Percentiles rank a stretch among this genome's conserved stretches.
phyloP scores from a whole-genome alignment of 2,888 invertebrate species.

The Pachydiplax longipennis region DNA sequence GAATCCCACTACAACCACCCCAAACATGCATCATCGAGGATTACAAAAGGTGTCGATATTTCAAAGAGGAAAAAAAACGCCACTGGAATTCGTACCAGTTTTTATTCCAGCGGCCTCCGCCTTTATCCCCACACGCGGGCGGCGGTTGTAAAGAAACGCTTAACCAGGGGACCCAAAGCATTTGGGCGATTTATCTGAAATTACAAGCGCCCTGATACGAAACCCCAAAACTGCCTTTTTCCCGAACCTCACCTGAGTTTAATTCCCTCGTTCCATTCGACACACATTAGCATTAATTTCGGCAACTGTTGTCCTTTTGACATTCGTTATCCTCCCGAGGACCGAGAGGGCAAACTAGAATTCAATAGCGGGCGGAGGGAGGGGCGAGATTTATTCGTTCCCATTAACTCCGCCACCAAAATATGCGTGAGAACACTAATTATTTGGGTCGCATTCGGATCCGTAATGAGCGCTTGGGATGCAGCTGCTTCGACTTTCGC shows the following conservation, averaged over 20 bases:
- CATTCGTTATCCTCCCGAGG: constrained; percentile 4
- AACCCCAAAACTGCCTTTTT: constrained; percentile 4
- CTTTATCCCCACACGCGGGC: background rate
- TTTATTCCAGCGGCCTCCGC: background rate
- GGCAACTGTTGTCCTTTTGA: background rate
- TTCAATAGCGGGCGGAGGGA: constrained; percentile 19
- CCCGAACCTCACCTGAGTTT: constrained; percentile 41
- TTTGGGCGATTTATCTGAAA: constrained; percentile 39
- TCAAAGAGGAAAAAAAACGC: too few relatives aligned
- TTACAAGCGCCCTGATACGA: constrained; percentile 15
- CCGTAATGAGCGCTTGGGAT: constrained; percentile 10
- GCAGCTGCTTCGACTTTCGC: constrained; percentile 9
- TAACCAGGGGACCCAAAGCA: background rate
- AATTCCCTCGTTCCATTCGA: constrained; percentile 35
- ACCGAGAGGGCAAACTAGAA: constrained; percentile 1
- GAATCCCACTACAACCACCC: too few relatives aligned
- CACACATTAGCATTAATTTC: constrained; percentile 42
- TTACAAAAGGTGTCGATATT: too few relatives aligned
- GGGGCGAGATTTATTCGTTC: background rate
- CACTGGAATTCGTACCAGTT: background rate
- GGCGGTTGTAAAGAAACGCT: background rate
- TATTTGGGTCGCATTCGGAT: constrained; percentile 29
- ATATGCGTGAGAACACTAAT: constrained; percentile 30
- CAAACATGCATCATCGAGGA: too few relatives aligned
- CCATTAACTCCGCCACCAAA: background rate